These are phyloP conservation scores for Drosophila mettleri DNA, from an alignment of 2,888 invertebrate genomes.

Conservation along the genomic window DNA sequence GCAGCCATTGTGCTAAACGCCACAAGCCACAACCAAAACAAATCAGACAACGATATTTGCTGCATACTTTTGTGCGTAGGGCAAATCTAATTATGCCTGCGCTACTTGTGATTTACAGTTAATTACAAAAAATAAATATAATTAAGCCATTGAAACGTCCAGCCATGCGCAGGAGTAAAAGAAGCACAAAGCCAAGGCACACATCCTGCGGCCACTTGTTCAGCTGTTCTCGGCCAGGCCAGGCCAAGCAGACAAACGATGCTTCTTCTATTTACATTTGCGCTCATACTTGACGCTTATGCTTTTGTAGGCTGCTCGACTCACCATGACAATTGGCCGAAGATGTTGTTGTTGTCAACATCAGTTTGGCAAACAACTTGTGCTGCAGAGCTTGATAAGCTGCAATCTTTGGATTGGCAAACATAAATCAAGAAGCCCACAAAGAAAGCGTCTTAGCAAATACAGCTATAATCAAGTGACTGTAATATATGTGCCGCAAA, in stretches of 20 bases:
- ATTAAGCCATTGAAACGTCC: constrained; percentile 67
- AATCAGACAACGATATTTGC: constrained; percentile 26
- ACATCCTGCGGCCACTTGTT: constrained; percentile 36
- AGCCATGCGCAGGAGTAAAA: constrained; percentile 12
- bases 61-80: constrained; percentile 42
- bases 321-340: constrained; percentile 14
- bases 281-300: constrained; percentile 30
- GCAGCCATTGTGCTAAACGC: constrained; percentile 30
- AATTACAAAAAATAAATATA: constrained; percentile 60
- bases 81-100: constrained; percentile 53
- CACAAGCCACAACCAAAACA: constrained; percentile 24
- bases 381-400: constrained; percentile 18
- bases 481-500: background rate
- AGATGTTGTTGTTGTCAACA: constrained; percentile 18
- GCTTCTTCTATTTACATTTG: constrained; percentile 40
- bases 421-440: constrained; percentile 24
- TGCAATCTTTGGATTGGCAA: constrained; percentile 7
- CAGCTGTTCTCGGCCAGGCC: constrained; percentile 23
- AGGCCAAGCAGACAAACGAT: constrained; percentile 11
- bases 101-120: constrained; percentile 51
- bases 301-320: constrained; percentile 8
- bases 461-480: constrained; percentile 16
- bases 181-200: constrained; percentile 30
- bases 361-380: constrained; percentile 18
- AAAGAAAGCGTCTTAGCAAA: background rate